A percentile compares a stretch with the other conserved stretches of the same genome.
Conservation (phyloP, 2,797 vertebrate genomes). For the Coregonus suidteri region DNA sequence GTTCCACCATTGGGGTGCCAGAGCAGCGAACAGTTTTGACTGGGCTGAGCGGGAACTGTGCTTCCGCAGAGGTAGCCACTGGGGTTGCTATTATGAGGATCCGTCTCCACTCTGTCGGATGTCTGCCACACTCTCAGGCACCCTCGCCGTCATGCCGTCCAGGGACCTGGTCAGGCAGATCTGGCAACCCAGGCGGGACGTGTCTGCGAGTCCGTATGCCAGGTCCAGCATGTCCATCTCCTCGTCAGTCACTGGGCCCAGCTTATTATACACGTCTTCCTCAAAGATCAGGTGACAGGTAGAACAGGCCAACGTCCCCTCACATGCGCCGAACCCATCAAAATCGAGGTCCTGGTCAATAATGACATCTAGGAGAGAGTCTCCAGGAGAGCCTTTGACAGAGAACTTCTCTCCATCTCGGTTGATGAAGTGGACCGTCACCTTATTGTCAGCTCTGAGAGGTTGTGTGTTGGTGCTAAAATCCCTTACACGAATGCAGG, state of each 20-base stretch:
- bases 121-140: conserved; percentile 87
- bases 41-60: conserved; percentile 57
- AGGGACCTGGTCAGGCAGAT: conserved; percentile 86
- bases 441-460: conserved; percentile 88
- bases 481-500: conserved; percentile 28
- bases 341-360: conserved; percentile 91
- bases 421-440: conserved; percentile 90
- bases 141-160: conserved; percentile 85
- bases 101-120: conserved; percentile 84
- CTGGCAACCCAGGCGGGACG: conserved; percentile 95
- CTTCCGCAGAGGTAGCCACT: conserved; percentile 89
- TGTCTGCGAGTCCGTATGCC: conserved; percentile 89
- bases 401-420: conserved; percentile 89
- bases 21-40: too few species aligned
- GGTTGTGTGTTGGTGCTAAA: conserved; percentile 26
- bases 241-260: conserved; percentile 88
- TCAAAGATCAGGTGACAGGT: conserved; percentile 95
- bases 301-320: conserved; percentile 92
- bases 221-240: conserved; percentile 96
- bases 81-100: conserved; percentile 40
- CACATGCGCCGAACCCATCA: conserved; percentile 95
- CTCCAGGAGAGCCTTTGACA: conserved; percentile 85
- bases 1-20: too few species aligned
- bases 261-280: conserved; percentile 84
- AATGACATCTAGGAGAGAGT: conserved; percentile 88